Evolutionary conservation across 2,797 vertebrate genomes (phyloP).

Genomic region (Lemur catta): DNA sequence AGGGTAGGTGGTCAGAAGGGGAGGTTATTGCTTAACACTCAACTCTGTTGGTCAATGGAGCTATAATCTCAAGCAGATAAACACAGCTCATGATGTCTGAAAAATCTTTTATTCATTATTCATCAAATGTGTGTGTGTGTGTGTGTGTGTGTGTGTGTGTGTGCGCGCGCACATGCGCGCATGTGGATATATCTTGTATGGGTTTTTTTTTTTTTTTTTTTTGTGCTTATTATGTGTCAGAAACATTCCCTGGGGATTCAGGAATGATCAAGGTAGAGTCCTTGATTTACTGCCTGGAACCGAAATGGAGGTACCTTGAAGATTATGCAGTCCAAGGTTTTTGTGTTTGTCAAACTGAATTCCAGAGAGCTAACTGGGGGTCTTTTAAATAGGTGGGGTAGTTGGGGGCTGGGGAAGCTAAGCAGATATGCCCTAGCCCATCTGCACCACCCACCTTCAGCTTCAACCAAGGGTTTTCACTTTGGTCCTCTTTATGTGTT

Average conservation of each 20-base stretch:
- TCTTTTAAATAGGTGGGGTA: background rate
- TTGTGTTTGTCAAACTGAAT: background rate
- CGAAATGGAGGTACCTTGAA: background rate
- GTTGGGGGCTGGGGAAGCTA: background rate
- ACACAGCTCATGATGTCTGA: background rate
- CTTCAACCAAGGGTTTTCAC: background rate
- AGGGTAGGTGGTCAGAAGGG: background rate
- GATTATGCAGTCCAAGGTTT: background rate
- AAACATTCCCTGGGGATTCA: background rate
- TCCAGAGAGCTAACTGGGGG: background rate
- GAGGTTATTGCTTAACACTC: background rate
- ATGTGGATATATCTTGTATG: background rate
- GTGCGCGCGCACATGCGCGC: fast-evolving
- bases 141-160: background rate
- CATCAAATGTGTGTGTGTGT: background rate
- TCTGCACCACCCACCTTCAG: background rate
- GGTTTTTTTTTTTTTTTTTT: background rate
- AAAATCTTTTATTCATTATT: background rate
- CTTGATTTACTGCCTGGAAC: background rate
- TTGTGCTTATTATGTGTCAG: background rate
- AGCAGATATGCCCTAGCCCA: background rate
- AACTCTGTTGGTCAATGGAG: background rate
- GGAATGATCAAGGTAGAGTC: background rate
- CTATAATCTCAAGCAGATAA: background rate
- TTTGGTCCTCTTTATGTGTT: background rate